Evolutionary conservation across 2,797 vertebrate genomes (phyloP).

Genomic region (Pteropus rufus): DNA sequence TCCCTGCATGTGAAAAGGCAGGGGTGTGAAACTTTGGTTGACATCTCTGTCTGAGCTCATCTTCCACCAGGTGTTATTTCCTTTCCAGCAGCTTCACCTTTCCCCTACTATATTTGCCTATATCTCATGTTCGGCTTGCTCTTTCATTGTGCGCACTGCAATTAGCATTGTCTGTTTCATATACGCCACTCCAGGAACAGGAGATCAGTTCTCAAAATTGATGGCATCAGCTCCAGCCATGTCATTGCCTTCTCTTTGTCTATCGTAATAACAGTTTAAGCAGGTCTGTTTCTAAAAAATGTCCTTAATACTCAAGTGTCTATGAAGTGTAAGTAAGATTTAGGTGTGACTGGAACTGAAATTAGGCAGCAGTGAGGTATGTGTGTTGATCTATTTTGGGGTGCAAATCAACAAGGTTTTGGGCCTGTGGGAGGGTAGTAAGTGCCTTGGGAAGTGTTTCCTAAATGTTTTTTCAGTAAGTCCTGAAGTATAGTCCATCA

Average conservation of each 20-base stretch:
- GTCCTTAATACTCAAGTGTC: not conserved
- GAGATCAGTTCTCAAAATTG: not conserved
- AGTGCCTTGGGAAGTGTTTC: conserved; percentile 3
- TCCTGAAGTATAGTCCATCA: conserved; percentile 9
- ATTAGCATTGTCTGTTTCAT: not conserved
- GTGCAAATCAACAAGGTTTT: conserved; percentile 20
- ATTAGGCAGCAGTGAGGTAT: conserved; percentile 42
- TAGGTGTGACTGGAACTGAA: conserved; percentile 26
- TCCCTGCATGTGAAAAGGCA: not conserved
- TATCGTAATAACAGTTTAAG: not conserved
- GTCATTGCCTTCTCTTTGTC: not conserved
- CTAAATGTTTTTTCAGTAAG: not conserved
- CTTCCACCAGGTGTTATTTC: not conserved
- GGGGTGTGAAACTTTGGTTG: not conserved
- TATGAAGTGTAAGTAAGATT: conserved; percentile 46
- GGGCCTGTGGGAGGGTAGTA: not conserved
- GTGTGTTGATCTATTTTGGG: conserved; percentile 57
- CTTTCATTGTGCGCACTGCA: not conserved
- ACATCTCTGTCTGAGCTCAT: not conserved
- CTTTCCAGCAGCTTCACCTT: not conserved
- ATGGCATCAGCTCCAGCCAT: not conserved
- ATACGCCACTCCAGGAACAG: not conserved
- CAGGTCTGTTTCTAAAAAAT: conserved; percentile 16
- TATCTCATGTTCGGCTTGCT: not conserved
- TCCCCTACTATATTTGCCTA: not conserved